Percentiles rank a stretch among this genome's conserved stretches.
phyloP scores from a whole-genome alignment of 2,113 vertebrate genomes.

The Actenoides hombroni region DNA sequence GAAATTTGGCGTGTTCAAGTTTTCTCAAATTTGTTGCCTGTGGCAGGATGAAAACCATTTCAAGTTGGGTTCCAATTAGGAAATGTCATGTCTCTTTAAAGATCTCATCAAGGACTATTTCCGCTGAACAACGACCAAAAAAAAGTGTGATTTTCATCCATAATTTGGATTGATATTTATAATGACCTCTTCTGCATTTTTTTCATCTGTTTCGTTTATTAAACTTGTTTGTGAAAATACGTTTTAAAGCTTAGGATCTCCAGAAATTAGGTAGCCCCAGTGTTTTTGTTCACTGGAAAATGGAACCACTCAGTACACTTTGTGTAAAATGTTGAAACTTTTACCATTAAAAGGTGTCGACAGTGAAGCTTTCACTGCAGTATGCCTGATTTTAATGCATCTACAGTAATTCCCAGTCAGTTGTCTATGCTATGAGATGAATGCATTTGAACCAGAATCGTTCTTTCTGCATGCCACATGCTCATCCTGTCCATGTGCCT shows the following conservation, averaged over 20 bases:
- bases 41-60: slow-evolving; percentile 3
- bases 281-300: background rate
- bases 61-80: slow-evolving; percentile 23
- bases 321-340: slow-evolving; percentile 84
- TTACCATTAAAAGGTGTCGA: slow-evolving; percentile 67
- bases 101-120: background rate
- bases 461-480: slow-evolving; percentile 86
- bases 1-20: slow-evolving; percentile 31
- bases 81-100: background rate
- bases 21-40: background rate
- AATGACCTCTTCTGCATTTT: background rate
- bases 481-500: slow-evolving; percentile 82
- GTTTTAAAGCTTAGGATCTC: slow-evolving; percentile 27
- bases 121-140: background rate
- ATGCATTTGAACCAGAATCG: slow-evolving; percentile 78
- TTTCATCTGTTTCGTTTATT: background rate
- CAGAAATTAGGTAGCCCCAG: slow-evolving; percentile 17
- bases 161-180: background rate
- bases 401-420: slow-evolving; percentile 73
- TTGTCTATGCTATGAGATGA: slow-evolving; percentile 84
- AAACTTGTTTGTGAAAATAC: background rate
- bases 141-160: slow-evolving; percentile 9
- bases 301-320: slow-evolving; percentile 71
- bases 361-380: slow-evolving; percentile 79
- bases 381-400: slow-evolving; percentile 86